These are phyloP conservation scores for Malacoraja senta DNA, from an alignment of 2,797 vertebrate genomes.

Conservation along the genomic window DNA sequence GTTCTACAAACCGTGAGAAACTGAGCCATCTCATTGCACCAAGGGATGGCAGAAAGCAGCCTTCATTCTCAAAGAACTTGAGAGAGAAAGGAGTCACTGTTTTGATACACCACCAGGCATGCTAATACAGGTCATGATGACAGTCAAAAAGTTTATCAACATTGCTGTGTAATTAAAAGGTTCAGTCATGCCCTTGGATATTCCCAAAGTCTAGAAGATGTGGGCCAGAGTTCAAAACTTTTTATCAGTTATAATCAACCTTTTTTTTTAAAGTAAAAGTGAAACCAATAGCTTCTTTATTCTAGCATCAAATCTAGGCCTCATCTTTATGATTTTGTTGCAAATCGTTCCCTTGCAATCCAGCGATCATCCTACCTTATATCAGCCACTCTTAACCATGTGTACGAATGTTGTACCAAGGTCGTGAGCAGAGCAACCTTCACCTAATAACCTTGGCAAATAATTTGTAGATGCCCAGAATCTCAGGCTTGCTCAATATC, in stretches of 20 bases:
- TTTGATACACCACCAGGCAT: not conserved
- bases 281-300: not conserved
- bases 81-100: not conserved
- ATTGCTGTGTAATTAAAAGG: not conserved
- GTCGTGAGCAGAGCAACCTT: too few relatives aligned
- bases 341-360: not conserved
- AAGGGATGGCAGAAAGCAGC: not conserved
- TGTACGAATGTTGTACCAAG: not conserved
- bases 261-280: not conserved
- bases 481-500: too few relatives aligned
- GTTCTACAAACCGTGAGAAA: not conserved
- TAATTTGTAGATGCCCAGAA: too few relatives aligned
- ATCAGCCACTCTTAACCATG: not conserved
- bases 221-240: not conserved
- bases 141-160: not conserved
- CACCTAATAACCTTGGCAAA: too few relatives aligned
- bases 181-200: not conserved
- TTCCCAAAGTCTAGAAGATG: not conserved
- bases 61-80: not conserved
- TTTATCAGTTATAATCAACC: not conserved
- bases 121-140: not conserved
- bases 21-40: not conserved
- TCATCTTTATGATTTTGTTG: not conserved
- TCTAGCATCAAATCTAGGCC: not conserved
- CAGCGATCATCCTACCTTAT: not conserved